Base-by-base conservation (phyloP, 2,888 invertebrate species). In the Leptopilina myrica region DNA sequence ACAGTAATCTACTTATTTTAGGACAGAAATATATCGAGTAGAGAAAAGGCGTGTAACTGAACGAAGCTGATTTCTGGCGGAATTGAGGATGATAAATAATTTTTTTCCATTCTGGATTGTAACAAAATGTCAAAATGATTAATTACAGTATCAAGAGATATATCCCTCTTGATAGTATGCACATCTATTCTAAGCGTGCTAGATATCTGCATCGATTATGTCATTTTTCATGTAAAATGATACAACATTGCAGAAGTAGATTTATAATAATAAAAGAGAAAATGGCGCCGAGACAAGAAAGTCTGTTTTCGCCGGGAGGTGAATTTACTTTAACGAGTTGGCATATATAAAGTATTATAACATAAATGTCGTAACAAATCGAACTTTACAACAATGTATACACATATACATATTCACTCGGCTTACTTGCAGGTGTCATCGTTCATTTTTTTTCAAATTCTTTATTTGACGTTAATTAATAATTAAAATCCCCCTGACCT, bases 191-290 rank as follows among this genome's bases (percentile, higher is more conserved):
- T 11, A 67, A 67, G 67, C 67, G 67, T 67, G 67, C 49, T 65
- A 67, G 46, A 67, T 67, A 67, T 67, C 20, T 67, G 67, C 67
- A 67, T 49, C 67, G 67, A 67, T 67, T 20, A 49, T 67, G 67
- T 49, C 67, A 49, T 67, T 67, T 67, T 67, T 67, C 20, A 66
- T 49, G 15, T 12, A 20, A 11, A 20, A 49, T 67, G 20, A 62
- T 49, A 49, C 46, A 49, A 49, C 20, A 43, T 67, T 67, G 43
- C n/a, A 66, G 67, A 62, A 62, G 62, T 62, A 62, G 62, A 62
- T 62, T 62, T 15, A 62, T 20, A 62, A 62, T 62, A 59, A 62
- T 62, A 62, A 62, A 62, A 62, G 62, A 62, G 62, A 62, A 62
- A 62, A 62, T 62, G 62, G 46, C 49, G 20, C 49, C n/a, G 46